Base-by-base conservation (phyloP, 2,113 vertebrate species). In the Ellobius talpinus region DNA sequence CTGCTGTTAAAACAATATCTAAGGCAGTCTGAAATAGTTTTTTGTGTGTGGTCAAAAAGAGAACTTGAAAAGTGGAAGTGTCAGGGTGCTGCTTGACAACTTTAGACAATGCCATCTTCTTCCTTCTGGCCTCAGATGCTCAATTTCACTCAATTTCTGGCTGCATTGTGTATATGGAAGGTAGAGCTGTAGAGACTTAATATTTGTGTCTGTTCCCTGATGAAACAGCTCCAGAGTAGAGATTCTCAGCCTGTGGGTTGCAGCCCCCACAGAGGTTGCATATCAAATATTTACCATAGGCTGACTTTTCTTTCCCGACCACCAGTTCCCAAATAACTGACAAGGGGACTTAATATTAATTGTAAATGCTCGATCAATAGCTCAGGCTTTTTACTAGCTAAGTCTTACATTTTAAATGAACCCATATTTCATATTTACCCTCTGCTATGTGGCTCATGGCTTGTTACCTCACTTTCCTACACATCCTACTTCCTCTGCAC, bases 1-100 rank as follows among this genome's bases (percentile, higher is more conserved):
- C 76, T 99, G 5, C 98, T 55, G 50, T 16, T 42, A 96, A 94
- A 65, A 33, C 26, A 42, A 93, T 85, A 79, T 79, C 7, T 26
- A 70, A 89, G 85, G 47, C 13, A 74, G 21, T 7, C 26, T 90
- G 39, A 23, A 45, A 26, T 77, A 66, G 52, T 87, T 93, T 87
- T 93, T 68, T 36, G n/a, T n/a, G n/a, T 45, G 5, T 76, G 12
- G 2, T 36, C 23, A 42, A 42, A 68, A 36, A 21, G 36, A 45
- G 61, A 68, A 39, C 73, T 87, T 12, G 10, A 19, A 61, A 70
- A 93, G 13, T 68, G 77, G 89, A 94, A 33, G 13, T 10, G 29
- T 55, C 47, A 58, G 23, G 1, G 29, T 39, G 61, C 52, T 39
- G 61, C 52, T n/a, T 5, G 33, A 23, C 50, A 42, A 23, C 9